Evolutionary conservation across 2,797 vertebrate genomes (phyloP).

Genomic region (Sebastolobus alascanus): DNA sequence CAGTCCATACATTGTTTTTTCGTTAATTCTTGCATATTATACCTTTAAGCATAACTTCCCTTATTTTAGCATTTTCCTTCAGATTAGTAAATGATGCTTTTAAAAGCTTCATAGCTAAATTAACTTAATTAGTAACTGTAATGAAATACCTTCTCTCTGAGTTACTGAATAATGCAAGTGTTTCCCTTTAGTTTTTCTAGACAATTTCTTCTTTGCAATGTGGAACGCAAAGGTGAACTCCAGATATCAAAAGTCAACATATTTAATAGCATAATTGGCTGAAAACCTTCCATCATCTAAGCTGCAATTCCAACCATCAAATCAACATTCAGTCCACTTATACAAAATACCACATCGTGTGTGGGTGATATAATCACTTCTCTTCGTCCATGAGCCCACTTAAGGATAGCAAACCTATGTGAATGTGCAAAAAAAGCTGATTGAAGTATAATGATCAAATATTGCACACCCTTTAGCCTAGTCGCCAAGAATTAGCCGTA

Average conservation of each 20-base stretch:
- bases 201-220: constrained; percentile 9
- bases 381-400: not conserved
- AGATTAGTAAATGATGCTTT: not conserved
- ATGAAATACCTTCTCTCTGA: not conserved
- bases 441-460: constrained; percentile 28
- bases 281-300: not conserved
- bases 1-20: not conserved
- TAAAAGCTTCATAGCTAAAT: not conserved
- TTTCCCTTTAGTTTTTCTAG: not conserved
- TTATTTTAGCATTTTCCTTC: not conserved
- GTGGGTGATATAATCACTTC: constrained; percentile 43
- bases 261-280: constrained; percentile 40
- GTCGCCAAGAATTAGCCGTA: not conserved
- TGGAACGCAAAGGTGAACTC: constrained; percentile 47
- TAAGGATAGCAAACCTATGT: not conserved
- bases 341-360: constrained; percentile 21
- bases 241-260: constrained; percentile 54
- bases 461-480: constrained; percentile 18
- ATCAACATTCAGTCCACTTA: constrained; percentile 40
- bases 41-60: not conserved
- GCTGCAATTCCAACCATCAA: not conserved
- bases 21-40: not conserved
- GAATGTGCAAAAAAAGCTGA: constrained; percentile 14
- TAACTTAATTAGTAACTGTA: not conserved
- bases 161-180: not conserved